Conservation (phyloP, 23 tunicate species). For the Diplosoma virens region DNA sequence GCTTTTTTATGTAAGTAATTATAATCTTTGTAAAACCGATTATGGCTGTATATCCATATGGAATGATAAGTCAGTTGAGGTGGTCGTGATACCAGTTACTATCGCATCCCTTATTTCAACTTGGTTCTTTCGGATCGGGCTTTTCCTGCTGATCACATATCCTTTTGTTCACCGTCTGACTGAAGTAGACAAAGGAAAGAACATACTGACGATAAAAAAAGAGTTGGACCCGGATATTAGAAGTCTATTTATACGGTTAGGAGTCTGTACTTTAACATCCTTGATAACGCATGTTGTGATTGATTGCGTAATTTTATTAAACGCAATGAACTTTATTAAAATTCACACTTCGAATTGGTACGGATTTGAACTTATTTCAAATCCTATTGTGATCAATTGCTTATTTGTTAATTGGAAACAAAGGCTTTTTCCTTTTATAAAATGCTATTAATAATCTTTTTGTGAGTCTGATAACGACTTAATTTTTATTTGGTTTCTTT, state of each 20-base stretch:
- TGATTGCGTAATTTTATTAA: background rate
- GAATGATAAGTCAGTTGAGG: background rate
- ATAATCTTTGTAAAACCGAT: background rate
- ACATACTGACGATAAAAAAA: background rate
- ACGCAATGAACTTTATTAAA: background rate
- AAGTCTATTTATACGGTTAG: background rate
- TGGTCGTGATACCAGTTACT: background rate
- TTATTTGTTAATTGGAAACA: slow-evolving; percentile 13
- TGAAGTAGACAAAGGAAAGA: background rate
- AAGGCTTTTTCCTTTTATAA: slow-evolving; percentile 1
- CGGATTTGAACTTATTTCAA: background rate
- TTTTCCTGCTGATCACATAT: background rate
- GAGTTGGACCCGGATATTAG: background rate
- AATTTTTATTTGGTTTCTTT: too few species aligned
- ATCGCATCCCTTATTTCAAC: background rate
- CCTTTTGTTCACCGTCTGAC: background rate
- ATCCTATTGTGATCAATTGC: background rate
- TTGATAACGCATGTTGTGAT: background rate
- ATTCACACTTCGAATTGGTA: background rate
- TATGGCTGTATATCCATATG: slow-evolving; percentile 8
- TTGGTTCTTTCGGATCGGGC: background rate
- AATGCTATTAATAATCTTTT: too few species aligned
- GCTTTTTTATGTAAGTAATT: background rate
- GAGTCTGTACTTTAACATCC: background rate
- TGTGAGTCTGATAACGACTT: too few species aligned